phyloP scores from a whole-genome alignment of 2,888 invertebrate species.

The Helleia helle region DNA sequence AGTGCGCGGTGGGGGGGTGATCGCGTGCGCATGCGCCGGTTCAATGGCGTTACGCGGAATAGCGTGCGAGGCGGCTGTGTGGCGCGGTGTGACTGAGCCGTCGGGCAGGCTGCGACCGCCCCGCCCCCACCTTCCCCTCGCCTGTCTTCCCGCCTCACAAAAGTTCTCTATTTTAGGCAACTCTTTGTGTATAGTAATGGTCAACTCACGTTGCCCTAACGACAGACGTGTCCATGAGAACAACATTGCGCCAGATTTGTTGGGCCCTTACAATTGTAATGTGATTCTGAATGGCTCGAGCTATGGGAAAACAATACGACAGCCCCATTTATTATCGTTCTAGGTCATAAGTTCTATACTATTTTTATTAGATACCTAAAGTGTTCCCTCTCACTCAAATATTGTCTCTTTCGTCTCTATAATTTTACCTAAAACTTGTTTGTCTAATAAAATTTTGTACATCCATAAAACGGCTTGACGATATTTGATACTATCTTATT shows the following conservation, averaged over 20 bases:
- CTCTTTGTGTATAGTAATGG: conserved; percentile 71
- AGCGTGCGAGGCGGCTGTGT: conserved; percentile 64
- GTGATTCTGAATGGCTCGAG: conserved; percentile 65
- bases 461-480: too few species aligned
- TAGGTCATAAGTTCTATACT: conserved; percentile 38
- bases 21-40: conserved; percentile 58
- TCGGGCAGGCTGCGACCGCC: conserved; percentile 60
- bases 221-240: conserved; percentile 73
- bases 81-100: conserved; percentile 69
- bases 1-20: conserved; percentile 43
- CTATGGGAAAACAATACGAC: conserved; percentile 66
- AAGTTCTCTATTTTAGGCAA: conserved; percentile 75
- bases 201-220: conserved; percentile 73
- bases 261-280: conserved; percentile 66
- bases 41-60: conserved; percentile 38
- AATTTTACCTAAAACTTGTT: too few species aligned
- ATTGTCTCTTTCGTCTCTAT: too few species aligned
- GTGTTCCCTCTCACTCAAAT: too few species aligned
- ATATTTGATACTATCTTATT: conserved; percentile 2
- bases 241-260: conserved; percentile 66
- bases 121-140: conserved; percentile 64
- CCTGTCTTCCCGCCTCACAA: conserved; percentile 65
- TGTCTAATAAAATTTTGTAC: conserved; percentile 2
- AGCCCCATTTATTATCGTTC: conserved; percentile 50
- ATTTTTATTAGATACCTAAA: too few species aligned